Evolutionary conservation across 2,888 invertebrate species (phyloP), one percentile per base, ranked within the genome.

Genomic region (Bibio marci): DNA sequence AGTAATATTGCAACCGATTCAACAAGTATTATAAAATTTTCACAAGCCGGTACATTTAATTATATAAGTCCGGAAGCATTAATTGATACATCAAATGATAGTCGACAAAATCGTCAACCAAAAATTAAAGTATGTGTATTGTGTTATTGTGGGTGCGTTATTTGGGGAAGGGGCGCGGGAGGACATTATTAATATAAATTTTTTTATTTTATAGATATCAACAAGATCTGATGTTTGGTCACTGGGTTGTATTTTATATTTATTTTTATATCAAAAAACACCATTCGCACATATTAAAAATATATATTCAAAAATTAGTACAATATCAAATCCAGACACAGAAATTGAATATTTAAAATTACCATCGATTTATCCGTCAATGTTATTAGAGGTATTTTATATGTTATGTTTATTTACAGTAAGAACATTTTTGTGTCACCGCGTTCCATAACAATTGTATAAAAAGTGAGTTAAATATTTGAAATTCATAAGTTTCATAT

Each of bases 171-270:
- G 14, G 6, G 1, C 15, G 30, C 11, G 11, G 37, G 25, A 26
- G 30, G 15, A 35, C 10, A 11, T 42, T 30, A 35, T 38, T 35
- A 25, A 15, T 38, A 28, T 18, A 13, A 32, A 17, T 39, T 35
- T 41, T 42, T 40, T 40, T 46, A 33, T 42, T 47, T 56, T 57
- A 31, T 50, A 90, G 87, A 80, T 92, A 48, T 81, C 82, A 45
- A 82, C 76, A 47, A 90, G 86, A 54, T 86, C 92, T 32, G 95
- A 97, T 62, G 88, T 97, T 38, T 97, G 97, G 97, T 92, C 94
- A 0, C 66, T 97, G 47, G 97, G 97, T 17, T 95, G 94, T 58
- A 97, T 97, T 53, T 68, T 97, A 44, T 97, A 94, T 65, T 76
- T 85, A 58, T 67, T 97, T 62, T 74, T 91, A 30, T 95, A 91